Base-by-base conservation (phyloP, 2,113 vertebrate genomes). In the Stictonetta naevosa region DNA sequence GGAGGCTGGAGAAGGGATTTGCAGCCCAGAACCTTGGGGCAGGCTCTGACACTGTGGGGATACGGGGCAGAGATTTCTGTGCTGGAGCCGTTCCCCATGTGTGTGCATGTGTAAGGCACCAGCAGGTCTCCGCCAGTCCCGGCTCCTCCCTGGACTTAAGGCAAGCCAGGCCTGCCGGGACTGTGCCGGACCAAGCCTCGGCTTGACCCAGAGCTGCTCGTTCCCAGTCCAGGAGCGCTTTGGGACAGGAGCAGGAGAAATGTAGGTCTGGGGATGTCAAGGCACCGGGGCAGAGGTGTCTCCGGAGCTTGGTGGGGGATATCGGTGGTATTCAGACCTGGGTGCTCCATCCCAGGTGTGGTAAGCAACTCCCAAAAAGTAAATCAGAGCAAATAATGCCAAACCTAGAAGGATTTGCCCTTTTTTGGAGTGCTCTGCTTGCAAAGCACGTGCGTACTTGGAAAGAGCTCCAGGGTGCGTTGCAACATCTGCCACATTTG, bases 391-490 rank as follows among this genome's bases (percentile, higher is more conserved):
- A 77, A 56, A 38, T 31, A 68, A 11, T 33, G n/a, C 22, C 80
- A 48, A 72, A 17, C 4, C 40, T 63, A 14, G 84, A 28, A 67
- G 50, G 52, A 40, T 67, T 55, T 71, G 36, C 38, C 64, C 48
- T 66, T 48, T 19, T 4, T 5, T 56, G n/a, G 85, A 72, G 60
- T 23, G 0, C 17, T 83, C 55, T n/a, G 63, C 63, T 72, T 28
- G 34, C 83, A 71, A 46, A 71, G 64, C 82, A 63, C 2, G 1
- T 29, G 84, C 19, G 6, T 36, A 0, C 64, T 83, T 20, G 59
- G 83, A 66, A 69, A 62, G 83, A 78, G 78, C 84, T 64, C 53
- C 31, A 72, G 92, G 75, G 20, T 29, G 33, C 40, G 21, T 80
- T 96, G 85, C 78, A 79, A 91, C 89, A 84, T 5, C 73, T 4